Evolutionary conservation across 2,113 vertebrate genomes (phyloP), one percentile per base, ranked within the genome.

Genomic region (Hemicordylus capensis): DNA sequence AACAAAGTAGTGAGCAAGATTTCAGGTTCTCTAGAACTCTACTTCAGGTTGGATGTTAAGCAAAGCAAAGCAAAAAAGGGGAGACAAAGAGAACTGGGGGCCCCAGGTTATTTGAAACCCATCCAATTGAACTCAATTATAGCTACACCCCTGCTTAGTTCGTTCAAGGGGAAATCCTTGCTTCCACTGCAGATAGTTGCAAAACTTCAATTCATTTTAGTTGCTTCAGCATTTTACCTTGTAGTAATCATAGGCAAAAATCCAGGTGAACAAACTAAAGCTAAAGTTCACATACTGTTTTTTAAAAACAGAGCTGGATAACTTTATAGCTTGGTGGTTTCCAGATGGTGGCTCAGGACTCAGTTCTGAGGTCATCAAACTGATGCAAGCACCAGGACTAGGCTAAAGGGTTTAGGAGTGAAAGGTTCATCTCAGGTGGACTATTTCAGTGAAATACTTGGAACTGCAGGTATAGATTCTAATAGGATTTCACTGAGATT

Each of bases 161-260:
- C 56, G 64, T 48, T n/a, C 56, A 79, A 51, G 28, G 84, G 67
- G 59, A 39, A 37, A 51, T 85, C 42, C 70, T 11, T 63, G 66
- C 4, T 42, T 48, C 54, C 24, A 61, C 15, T 31, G 42, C 61
- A 61, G 22, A n/a, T n/a, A 85, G 66, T 79, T 80, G 51, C 84
- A 79, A 73, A 72, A 79, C 76, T 85, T 85, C 42, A 44, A 70
- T 79, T 73, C 15, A 61, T 73, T 63, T 80, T 56, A 79, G 76
- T n/a, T 51, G 56, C 51, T 9, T 80, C 67, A 85, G 76, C 67
- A 73, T 51, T 85, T 79, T 58, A 80, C 76, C 69, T 61, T 73
- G 42, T 51, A 58, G 48, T 79, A 79, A 73, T 73, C 46, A 85
- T 46, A 39, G 28, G 46, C 56, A 48, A 72, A 85, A 73, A 48